Conservation (phyloP, 2,113 vertebrate genomes). For the Melanotaenia duboulayi region DNA sequence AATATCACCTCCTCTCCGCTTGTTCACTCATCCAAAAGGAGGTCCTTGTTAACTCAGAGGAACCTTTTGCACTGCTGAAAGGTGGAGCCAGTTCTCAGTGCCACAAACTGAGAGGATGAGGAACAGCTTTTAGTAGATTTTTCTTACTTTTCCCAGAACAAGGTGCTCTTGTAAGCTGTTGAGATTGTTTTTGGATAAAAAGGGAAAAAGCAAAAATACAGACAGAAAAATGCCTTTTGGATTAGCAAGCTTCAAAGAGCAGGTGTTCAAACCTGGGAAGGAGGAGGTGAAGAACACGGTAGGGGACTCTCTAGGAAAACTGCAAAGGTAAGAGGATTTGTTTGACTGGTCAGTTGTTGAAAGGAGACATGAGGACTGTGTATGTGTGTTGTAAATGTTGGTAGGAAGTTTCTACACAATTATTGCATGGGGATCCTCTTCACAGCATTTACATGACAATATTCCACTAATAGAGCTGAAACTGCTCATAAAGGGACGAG, state of each 20-base stretch:
- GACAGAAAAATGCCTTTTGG: constrained; percentile 89
- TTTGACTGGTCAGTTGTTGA: constrained; percentile 2
- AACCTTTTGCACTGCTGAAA: constrained; percentile 48
- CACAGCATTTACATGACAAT: neutral
- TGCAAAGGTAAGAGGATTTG: constrained; percentile 90
- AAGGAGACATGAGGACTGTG: neutral
- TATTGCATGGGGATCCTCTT: neutral
- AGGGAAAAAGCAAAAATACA: neutral
- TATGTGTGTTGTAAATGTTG: neutral
- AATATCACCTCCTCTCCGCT: neutral
- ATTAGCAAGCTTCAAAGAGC: constrained; percentile 89
- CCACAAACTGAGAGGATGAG: constrained; percentile 67
- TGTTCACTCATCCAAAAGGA: constrained; percentile 11
- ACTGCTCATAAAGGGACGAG: constrained; percentile 9
- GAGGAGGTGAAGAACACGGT: constrained; percentile 90
- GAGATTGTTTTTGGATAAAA: constrained; percentile 41
- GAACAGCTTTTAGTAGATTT: constrained; percentile 68
- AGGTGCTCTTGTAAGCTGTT: constrained; percentile 44
- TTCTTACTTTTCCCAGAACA: constrained; percentile 28
- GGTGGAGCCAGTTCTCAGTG: constrained; percentile 53
- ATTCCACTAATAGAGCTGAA: neutral
- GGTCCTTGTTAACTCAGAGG: constrained; percentile 41
- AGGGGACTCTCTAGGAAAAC: constrained; percentile 89
- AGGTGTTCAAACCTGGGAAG: constrained; percentile 90
- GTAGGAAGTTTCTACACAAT: neutral